Evolutionary conservation across 2,888 invertebrate genomes (phyloP), one percentile per base, ranked within the genome.

Genomic region (Polydrusus pterygomalis): DNA sequence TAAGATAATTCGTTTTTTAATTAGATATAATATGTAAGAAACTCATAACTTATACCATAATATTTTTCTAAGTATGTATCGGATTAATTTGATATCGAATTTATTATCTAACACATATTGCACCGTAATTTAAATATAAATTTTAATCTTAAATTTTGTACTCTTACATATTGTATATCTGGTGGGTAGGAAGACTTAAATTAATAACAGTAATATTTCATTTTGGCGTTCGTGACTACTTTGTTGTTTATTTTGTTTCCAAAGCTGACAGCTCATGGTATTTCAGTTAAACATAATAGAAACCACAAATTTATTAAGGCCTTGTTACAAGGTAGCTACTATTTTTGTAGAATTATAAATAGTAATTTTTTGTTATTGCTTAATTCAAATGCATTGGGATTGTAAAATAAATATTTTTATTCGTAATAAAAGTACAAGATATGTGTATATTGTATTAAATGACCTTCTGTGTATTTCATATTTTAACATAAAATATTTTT

Each of bases 191-290:
- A 30, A 18, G 54, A 71, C 71, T 51, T 64, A 58, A 40, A 64
- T 54, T 51, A 64, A 65, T 72, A 65, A 65, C 65, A 65, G 65
- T 47, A 43, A 72, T 72, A 72, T 54, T 72, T 72, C 54, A 72
- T 65, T 72, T 65, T 58, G n/a, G 65, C 38, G 63, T 58, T 69
- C 72, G 72, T 58, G 72, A 65, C 56, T 72, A 38, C 20, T 56
- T 43, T 18, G 54, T 49, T 71, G 71, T 64, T 51, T 40, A 49
- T 65, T 72, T 25, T 65, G 64, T 58, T 49, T 20, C 64, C 13
- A 45, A 30, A 56, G 17, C 47, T 64, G 72, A 71, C 71, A 71
- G 51, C 40, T 71, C 40, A 54, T 71, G 17, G 17, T 64, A 71
- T 54, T 71, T 54, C 64, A 43, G 38, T 38, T 15, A 17, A 40